Evolutionary conservation across 2,888 invertebrate genomes (phyloP).

Genomic region (Mimachlamys varia): DNA sequence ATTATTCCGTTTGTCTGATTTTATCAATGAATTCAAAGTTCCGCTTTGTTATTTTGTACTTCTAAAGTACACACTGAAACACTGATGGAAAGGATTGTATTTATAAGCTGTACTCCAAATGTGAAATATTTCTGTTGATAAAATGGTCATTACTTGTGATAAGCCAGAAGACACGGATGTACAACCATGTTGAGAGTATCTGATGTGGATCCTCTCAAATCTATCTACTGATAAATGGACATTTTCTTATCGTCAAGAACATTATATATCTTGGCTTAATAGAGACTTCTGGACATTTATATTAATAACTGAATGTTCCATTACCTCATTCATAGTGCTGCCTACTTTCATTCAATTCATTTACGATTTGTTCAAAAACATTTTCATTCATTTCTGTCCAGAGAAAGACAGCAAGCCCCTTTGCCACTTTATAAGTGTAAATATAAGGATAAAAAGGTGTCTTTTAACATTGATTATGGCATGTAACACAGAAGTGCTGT

Average conservation of each 20-base stretch:
- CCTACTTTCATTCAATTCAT: no score
- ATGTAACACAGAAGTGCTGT: no score
- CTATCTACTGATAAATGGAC: neutral
- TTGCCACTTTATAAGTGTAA: no score
- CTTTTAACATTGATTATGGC: no score
- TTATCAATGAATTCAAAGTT: neutral
- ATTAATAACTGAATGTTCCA: no score
- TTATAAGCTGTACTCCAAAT: neutral
- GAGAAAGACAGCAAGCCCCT: no score
- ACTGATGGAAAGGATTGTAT: neutral
- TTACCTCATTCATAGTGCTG: no score
- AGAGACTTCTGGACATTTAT: no score
- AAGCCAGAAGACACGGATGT: neutral
- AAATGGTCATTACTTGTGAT: neutral
- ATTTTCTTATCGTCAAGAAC: neutral
- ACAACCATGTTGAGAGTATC: neutral
- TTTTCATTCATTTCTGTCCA: no score
- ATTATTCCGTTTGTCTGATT: no score
- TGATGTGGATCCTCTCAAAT: neutral
- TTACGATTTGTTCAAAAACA: no score
- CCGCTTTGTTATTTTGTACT: neutral
- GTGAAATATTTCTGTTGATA: neutral
- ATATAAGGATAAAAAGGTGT: no score
- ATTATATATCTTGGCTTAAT: neutral
- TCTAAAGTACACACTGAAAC: neutral